Evolutionary conservation across 1,140 invertebrate genomes (phyloP).

Genomic region (Drosophila murphyi): DNA sequence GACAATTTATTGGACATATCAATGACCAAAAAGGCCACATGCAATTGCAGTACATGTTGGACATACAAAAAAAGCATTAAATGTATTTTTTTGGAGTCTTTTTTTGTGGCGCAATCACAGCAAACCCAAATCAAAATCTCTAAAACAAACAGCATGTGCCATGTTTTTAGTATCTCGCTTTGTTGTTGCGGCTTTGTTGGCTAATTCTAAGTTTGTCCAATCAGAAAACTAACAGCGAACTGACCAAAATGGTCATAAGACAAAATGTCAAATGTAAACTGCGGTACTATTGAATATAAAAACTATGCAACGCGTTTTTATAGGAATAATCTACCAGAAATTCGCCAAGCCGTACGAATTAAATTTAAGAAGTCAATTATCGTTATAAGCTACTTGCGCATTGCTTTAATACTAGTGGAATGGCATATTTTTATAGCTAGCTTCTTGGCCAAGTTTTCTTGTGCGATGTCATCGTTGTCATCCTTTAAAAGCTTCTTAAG

Average conservation of each 20-base stretch:
- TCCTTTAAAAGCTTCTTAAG: constrained; percentile 70
- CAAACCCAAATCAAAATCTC: constrained; percentile 27
- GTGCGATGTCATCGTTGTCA: constrained; percentile 66
- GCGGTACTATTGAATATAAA: constrained; percentile 22
- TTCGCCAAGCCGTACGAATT: background rate
- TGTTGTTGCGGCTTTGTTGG: constrained; percentile 55
- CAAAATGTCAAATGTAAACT: constrained; percentile 69
- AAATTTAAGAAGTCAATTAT: background rate
- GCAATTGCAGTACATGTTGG: constrained; percentile 54
- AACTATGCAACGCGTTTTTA: constrained; percentile 28
- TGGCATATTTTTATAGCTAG: background rate
- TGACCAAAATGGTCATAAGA: constrained; percentile 64
- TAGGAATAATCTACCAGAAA: background rate
- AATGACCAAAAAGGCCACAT: constrained; percentile 71
- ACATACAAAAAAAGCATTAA: constrained; percentile 15
- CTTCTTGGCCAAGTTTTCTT: constrained; percentile 26
- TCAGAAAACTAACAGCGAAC: constrained; percentile 52
- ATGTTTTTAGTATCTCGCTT: constrained; percentile 24
- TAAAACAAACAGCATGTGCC: constrained; percentile 36
- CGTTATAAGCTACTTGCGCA: background rate
- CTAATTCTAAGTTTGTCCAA: constrained; percentile 67
- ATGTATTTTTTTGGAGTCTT: constrained; percentile 42
- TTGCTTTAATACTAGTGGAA: background rate
- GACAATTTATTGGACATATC: constrained; percentile 78
- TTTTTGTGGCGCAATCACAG: constrained; percentile 28